phyloP scores from a whole-genome alignment of 2,888 invertebrate genomes.

The Acrobeloides nanus region DNA sequence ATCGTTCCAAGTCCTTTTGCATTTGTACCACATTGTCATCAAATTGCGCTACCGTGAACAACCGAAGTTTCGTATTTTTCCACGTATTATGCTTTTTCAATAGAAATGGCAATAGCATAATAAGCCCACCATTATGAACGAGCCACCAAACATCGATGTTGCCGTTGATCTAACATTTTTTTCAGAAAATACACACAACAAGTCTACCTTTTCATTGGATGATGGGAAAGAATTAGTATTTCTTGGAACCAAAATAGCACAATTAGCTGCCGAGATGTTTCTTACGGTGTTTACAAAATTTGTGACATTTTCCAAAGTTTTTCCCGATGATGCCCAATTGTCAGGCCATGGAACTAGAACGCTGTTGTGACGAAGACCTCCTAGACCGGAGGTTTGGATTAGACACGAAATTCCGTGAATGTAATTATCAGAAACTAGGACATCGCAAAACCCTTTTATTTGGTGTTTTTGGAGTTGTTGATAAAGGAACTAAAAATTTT shows the following conservation, averaged over 20 bases:
- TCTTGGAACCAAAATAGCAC: conserved; percentile 93
- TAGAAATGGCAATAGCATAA: conserved; percentile 73
- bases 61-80: conserved; percentile 87
- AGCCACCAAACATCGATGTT: conserved; percentile 99
- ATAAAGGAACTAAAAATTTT: too few relatives aligned
- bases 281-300: conserved; percentile 57
- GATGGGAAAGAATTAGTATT: conserved; percentile 95
- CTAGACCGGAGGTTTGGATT: conserved; percentile 75
- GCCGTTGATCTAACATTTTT: too few relatives aligned
- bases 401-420: conserved; percentile 73
- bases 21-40: conserved; percentile 61
- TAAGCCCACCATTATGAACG: conserved; percentile 78
- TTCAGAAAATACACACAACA: too few relatives aligned
- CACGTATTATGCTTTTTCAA: conserved; percentile 81
- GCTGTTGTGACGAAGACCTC: conserved; percentile 95
- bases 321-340: conserved; percentile 68
- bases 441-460: conserved; percentile 96
- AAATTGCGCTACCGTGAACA: conserved; percentile 98
- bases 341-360: conserved; percentile 97
- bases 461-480: conserved; percentile 63
- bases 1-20: conserved; percentile 96
- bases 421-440: conserved; percentile 75
- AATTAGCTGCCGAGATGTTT: conserved; percentile 76
- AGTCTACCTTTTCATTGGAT: conserved; percentile 69
- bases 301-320: conserved; percentile 34